These are phyloP conservation scores for Tenualosa ilisha DNA, from an alignment of 2,797 vertebrate species.

Conservation along the genomic window DNA sequence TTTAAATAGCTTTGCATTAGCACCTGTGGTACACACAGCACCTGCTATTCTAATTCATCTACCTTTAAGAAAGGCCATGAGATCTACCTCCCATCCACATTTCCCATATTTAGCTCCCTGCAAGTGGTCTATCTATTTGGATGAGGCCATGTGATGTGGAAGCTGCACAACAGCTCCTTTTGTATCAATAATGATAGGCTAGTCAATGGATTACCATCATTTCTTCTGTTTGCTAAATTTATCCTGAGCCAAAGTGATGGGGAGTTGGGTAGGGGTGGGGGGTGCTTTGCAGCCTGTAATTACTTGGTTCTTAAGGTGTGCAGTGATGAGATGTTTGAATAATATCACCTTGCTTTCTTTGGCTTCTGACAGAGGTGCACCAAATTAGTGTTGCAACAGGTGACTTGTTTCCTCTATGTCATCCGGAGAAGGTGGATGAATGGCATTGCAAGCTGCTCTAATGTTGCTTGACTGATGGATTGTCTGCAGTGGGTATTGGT, in stretches of 20 bases:
- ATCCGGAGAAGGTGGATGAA: neutral
- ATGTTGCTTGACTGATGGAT: no score
- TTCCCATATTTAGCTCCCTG: neutral
- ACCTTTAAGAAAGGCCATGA: neutral
- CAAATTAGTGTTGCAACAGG: neutral
- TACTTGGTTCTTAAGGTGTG: neutral
- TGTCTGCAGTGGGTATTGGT: no score
- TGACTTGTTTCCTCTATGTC: neutral
- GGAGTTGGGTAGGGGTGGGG: neutral
- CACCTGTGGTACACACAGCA: neutral
- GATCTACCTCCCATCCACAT: neutral
- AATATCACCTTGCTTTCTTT: neutral
- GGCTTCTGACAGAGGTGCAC: neutral
- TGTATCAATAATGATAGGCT: constrained; percentile 7
- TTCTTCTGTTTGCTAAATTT: neutral
- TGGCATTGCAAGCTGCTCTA: no score
- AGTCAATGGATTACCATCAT: neutral
- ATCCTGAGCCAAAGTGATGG: neutral
- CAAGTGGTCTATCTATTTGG: neutral
- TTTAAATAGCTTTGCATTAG: no score
- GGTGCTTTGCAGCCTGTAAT: neutral
- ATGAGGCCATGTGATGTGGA: neutral
- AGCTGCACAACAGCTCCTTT: neutral
- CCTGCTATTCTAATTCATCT: neutral
- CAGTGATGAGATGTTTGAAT: neutral